Percentiles rank a stretch among this genome's conserved stretches.
Conservation (phyloP, 2,113 vertebrate species). For the Caloenas nicobarica region DNA sequence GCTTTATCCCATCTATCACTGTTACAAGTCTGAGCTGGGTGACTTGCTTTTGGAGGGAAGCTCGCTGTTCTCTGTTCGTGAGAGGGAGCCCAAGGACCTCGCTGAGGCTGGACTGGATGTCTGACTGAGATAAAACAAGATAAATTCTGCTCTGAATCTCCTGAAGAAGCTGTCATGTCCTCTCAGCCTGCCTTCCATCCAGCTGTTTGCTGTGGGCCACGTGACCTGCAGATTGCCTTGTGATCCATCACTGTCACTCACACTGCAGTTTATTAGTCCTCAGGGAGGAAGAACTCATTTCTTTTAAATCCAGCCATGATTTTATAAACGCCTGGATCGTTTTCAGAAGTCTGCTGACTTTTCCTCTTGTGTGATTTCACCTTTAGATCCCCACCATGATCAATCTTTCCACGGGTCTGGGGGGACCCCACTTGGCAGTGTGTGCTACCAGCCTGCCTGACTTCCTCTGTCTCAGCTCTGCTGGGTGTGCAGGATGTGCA, state of each 20-base stretch:
- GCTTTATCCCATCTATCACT: neutral
- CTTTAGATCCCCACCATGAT: neutral
- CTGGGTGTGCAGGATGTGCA: neutral
- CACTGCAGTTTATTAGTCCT: neutral
- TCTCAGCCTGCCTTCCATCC: neutral
- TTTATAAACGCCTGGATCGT: neutral
- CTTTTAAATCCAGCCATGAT: neutral
- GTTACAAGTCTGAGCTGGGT: neutral
- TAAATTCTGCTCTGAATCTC: neutral
- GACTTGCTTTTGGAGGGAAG: neutral
- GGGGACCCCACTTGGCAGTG: neutral
- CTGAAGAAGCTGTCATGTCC: neutral
- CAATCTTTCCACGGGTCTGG: neutral
- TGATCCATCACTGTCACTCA: neutral
- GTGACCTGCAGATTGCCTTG: neutral
- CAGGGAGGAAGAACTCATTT: neutral
- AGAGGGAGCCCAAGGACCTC: neutral
- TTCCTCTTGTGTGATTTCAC: neutral
- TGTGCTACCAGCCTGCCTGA: neutral
- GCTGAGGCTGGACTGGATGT: neutral
- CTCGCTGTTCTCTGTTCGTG: neutral
- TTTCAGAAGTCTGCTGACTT: neutral
- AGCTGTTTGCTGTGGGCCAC: neutral
- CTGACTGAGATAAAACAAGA: neutral
- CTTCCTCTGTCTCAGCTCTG: fast-evolving